These are phyloP conservation scores for Helarctos malayanus DNA, from an alignment of 2,797 vertebrate species.

Conservation along the genomic window DNA sequence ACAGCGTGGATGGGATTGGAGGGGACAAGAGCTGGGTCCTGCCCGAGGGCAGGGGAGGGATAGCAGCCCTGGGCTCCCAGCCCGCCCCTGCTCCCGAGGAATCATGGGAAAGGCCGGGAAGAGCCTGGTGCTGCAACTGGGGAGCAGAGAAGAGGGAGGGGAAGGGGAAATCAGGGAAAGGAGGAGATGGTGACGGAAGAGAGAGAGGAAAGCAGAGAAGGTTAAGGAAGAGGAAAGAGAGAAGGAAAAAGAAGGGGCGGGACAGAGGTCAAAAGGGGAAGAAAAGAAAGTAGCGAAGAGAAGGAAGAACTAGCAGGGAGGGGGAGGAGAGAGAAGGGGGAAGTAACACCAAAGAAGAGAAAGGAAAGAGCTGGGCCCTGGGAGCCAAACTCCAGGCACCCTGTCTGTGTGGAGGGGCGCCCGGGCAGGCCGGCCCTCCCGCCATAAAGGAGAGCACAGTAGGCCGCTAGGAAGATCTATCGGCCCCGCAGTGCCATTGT, in stretches of 20 bases:
- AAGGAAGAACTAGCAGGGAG: too few species aligned
- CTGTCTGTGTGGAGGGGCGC: conserved; percentile 88
- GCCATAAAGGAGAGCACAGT: conserved; percentile 92
- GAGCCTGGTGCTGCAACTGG: not conserved
- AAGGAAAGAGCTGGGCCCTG: not conserved
- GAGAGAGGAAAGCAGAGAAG: not conserved
- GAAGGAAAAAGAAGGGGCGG: not conserved
- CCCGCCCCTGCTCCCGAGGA: not conserved
- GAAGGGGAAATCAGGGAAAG: not conserved
- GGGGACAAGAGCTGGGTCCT: conserved; percentile 9
- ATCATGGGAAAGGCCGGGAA: conserved; percentile 43
- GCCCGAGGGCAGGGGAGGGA: not conserved
- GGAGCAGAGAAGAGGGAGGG: not conserved
- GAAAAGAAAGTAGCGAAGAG: not conserved
- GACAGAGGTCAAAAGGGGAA: not conserved
- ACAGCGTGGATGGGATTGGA: not conserved
- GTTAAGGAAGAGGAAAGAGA: not conserved
- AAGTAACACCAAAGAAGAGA: not conserved
- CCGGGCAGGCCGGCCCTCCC: conserved; percentile 88
- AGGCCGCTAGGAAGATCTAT: conserved; percentile 95
- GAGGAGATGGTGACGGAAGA: not conserved
- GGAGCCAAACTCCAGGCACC: conserved; percentile 74
- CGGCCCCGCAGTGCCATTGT: conserved; percentile 97
- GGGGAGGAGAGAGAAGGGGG: not conserved
- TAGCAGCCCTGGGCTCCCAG: not conserved